Evolutionary conservation across 1,140 invertebrate species (phyloP).

Genomic region (Phymorhynchus buccinoides): DNA sequence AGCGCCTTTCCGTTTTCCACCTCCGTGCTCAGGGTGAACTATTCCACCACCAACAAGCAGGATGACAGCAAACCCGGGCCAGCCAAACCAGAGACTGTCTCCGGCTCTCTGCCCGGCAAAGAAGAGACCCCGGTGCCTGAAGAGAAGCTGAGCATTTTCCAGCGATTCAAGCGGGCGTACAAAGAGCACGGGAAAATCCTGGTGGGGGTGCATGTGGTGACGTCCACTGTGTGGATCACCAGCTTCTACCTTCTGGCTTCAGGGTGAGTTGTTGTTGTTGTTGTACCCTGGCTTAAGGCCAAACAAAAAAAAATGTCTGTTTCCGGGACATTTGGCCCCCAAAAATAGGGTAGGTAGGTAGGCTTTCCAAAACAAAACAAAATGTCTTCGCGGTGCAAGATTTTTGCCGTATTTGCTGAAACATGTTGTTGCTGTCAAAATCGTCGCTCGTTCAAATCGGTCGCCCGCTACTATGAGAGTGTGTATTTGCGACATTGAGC

Average conservation of each 20-base stretch:
- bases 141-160: slow-evolving; percentile 80
- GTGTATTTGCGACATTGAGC: no score
- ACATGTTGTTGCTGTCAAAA: no score
- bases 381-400: no score
- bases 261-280: slow-evolving; percentile 79
- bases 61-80: not conserved
- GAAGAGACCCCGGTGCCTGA: slow-evolving; percentile 6
- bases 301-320: no score
- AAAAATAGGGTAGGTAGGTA: no score
- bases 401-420: no score
- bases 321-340: no score
- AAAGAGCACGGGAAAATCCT: slow-evolving; percentile 96
- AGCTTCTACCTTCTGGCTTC: slow-evolving; percentile 89
- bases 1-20: not conserved
- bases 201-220: slow-evolving; percentile 89
- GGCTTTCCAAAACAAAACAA: no score
- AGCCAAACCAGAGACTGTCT: no score
- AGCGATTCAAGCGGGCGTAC: slow-evolving; percentile 91
- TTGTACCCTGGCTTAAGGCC: no score
- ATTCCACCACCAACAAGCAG: not conserved
- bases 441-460: no score
- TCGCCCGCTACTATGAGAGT: no score
- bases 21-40: not conserved
- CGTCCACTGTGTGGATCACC: slow-evolving; percentile 88
- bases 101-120: not conserved